Conservation (phyloP, 2,797 vertebrate species). For the Malacoraja senta region DNA sequence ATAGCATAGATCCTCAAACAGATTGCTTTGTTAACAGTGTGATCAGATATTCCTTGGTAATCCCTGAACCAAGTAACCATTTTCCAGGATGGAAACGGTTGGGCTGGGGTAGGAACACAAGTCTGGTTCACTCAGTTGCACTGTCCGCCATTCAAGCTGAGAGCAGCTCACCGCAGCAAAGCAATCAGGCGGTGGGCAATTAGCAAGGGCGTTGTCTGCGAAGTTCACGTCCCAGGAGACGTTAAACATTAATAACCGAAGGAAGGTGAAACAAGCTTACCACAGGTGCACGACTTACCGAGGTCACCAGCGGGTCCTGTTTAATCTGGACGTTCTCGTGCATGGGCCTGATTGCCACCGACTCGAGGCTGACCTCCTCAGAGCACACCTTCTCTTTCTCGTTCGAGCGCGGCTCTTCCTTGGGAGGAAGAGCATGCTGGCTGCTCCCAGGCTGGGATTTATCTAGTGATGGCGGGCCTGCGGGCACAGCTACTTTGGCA, state of each 20-base stretch:
- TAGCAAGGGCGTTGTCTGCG: not conserved
- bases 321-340: constrained; percentile 80
- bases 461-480: constrained; percentile 81
- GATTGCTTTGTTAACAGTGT: no score
- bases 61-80: not conserved
- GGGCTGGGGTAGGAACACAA: no score
- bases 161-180: not conserved
- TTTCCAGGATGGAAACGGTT: no score
- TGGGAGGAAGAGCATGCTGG: constrained; percentile 76
- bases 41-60: not conserved
- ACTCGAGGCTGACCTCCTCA: constrained; percentile 71
- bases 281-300: constrained; percentile 59
- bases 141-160: not conserved
- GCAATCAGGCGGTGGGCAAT: not conserved
- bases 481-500: constrained; percentile 93
- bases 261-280: not conserved
- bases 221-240: not conserved
- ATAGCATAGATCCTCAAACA: no score
- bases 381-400: constrained; percentile 78
- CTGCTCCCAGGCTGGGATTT: constrained; percentile 81
- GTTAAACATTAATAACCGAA: no score
- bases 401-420: constrained; percentile 75
- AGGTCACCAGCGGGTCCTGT: constrained; percentile 70
- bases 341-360: constrained; percentile 65
- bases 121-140: no score